Conservation (phyloP, 2,797 vertebrate species). For the Arvicola amphibius region DNA sequence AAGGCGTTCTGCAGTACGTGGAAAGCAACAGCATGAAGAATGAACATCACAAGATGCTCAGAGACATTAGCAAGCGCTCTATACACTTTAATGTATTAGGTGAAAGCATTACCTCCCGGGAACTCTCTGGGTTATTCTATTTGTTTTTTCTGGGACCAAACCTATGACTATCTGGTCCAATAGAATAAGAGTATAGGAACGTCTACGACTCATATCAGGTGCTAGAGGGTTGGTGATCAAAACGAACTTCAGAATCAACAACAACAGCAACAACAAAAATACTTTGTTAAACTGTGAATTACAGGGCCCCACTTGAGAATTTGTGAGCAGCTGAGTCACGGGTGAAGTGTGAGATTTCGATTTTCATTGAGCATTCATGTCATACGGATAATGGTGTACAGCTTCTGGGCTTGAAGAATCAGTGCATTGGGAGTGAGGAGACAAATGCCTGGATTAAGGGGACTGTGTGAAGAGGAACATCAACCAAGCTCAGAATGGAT, state of each 20-base stretch:
- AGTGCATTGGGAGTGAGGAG: neutral
- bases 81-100: neutral
- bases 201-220: neutral
- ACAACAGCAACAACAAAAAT: neutral
- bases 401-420: neutral
- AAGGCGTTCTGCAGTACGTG: neutral
- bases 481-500: neutral
- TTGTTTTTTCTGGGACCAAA: neutral
- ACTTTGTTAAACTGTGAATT: neutral
- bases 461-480: neutral
- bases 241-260: neutral
- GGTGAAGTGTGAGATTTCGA: neutral
- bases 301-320: neutral
- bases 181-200: neutral
- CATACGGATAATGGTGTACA: neutral
- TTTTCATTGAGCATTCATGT: neutral
- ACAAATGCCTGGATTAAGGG: neutral
- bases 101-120: neutral
- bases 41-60: too few relatives aligned
- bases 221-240: neutral
- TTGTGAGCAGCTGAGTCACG: neutral
- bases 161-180: neutral
- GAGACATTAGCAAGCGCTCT: neutral
- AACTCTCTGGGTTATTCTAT: neutral
- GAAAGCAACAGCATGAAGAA: neutral